A percentile compares a stretch with the other conserved stretches of the same genome.
Conservation (phyloP, 2,888 invertebrate genomes). For the Acronicta psi region DNA sequence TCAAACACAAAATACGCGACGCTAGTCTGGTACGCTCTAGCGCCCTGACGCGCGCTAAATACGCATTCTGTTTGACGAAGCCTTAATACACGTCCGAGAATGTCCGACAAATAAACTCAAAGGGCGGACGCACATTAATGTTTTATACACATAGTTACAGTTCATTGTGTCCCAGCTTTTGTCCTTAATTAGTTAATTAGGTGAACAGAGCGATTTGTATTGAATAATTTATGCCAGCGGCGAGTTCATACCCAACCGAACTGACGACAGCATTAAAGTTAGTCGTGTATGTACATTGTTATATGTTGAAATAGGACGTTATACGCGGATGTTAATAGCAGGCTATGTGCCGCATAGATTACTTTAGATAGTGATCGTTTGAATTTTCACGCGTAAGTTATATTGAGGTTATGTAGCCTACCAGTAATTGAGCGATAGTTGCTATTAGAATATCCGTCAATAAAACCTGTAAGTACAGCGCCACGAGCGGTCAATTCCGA, state of each 20-base stretch:
- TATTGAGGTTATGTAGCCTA: slow-evolving; percentile 10
- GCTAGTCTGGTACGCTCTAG: no score
- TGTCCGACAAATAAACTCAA: slow-evolving; percentile 21
- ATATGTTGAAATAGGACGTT: slow-evolving; percentile 5
- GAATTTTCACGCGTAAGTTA: slow-evolving; percentile 13
- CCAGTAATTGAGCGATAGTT: no score
- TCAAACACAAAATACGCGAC: no score
- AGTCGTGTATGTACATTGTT: slow-evolving; percentile 19
- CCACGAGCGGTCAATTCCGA: no score
- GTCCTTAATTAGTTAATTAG: slow-evolving; percentile 56
- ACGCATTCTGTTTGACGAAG: no score
- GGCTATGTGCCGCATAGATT: slow-evolving; percentile 16
- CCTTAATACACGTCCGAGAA: background rate
- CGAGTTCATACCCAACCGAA: slow-evolving; percentile 45
- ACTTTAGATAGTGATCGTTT: slow-evolving; percentile 29
- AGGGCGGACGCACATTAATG: slow-evolving; percentile 33
- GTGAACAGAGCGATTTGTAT: slow-evolving; percentile 48
- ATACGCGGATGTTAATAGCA: slow-evolving; percentile 15
- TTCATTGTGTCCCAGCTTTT: slow-evolving; percentile 36
- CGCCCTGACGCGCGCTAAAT: no score
- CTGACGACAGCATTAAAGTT: slow-evolving; percentile 16
- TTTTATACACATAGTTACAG: slow-evolving; percentile 40
- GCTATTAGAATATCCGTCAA: no score
- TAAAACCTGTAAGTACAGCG: no score
- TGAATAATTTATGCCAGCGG: slow-evolving; percentile 49